Evolutionary conservation across 2,797 vertebrate genomes (phyloP), one percentile per base, ranked within the genome.

Genomic region (Etheostoma perlongum): DNA sequence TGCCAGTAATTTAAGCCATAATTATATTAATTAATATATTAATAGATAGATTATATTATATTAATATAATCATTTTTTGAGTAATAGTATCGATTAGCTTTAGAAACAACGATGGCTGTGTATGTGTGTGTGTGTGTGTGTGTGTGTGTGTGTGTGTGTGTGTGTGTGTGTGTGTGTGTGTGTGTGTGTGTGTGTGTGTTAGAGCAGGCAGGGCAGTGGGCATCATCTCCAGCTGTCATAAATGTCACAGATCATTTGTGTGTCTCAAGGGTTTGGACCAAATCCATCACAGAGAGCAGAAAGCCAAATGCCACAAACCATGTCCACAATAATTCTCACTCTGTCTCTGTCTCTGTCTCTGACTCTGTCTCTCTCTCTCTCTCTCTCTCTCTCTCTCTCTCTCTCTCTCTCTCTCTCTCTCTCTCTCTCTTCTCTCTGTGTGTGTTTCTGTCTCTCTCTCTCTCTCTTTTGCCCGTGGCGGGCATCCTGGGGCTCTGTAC

Each of bases 241-340:
- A 82, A 91, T 93, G 92, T 90, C 93, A 90, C 75, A 92, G 87
- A 91, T 91, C 88, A 90, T 94, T 89, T 91, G 81, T 81, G 81
- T 87, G 80, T 90, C 92, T 89, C 76, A 68, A 79, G 91, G 89
- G 83, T 83, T 91, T 93, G 91, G 86, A 92, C 89, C 84, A 83
- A 90, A 92, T 90, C 90, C 91, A 93, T 90, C 89, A 90, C 66
- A 85, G 67, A 89, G 82, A 90, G 89, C 87, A 91, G 83, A 89
- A 81, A 89, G 86, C 87, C 87, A 88, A 90, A 90, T 48, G 84
- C 89, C 85, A 87, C 88, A 86, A 91, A 88, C 79, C 84, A 90
- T 85, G 73, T 91, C 64, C 71, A 82, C 74, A 72, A 53, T 79
- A 54, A 55, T 73, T 71, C 54, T 68, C 44, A 71, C 73, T 75